These are phyloP conservation scores for Fistularia commersonii DNA, from an alignment of 2,797 vertebrate genomes.

Conservation along the genomic window DNA sequence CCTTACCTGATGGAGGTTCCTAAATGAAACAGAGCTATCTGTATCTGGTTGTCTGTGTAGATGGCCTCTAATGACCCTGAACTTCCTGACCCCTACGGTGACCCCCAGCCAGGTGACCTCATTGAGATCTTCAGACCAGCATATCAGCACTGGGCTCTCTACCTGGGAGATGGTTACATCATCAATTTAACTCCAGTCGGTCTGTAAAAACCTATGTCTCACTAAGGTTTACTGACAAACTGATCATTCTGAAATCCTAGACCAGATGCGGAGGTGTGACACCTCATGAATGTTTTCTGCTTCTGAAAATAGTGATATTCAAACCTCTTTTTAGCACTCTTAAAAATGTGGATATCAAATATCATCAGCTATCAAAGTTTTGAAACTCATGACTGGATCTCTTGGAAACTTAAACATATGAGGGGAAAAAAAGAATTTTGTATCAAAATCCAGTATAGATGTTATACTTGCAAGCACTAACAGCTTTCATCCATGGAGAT, in stretches of 20 bases:
- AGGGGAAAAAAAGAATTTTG: too few relatives aligned
- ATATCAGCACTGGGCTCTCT: constrained; percentile 95
- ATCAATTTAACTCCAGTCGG: constrained; percentile 87
- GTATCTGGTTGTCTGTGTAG: constrained; percentile 44
- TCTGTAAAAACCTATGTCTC: constrained; percentile 58
- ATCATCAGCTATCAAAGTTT: too few relatives aligned
- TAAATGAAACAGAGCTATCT: constrained; percentile 1
- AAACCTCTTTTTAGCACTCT: too few relatives aligned
- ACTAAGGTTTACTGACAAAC: neutral
- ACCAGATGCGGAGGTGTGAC: too few relatives aligned
- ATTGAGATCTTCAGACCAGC: constrained; percentile 89
- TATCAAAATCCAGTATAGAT: too few relatives aligned
- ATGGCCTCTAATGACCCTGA: constrained; percentile 82
- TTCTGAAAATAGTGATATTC: too few relatives aligned
- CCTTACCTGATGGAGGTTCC: neutral
- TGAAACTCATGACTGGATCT: too few relatives aligned
- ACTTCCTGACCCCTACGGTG: constrained; percentile 59
- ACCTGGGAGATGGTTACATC: constrained; percentile 90
- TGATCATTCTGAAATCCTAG: neutral
- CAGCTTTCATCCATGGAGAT: too few relatives aligned
- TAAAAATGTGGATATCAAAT: too few relatives aligned
- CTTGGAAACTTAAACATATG: too few relatives aligned
- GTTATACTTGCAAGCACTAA: too few relatives aligned
- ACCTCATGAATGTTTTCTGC: too few relatives aligned
- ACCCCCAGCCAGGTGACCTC: constrained; percentile 88